These are phyloP conservation scores for Dromiciops gliroides DNA, from an alignment of 2,113 vertebrate species.

Conservation along the genomic window DNA sequence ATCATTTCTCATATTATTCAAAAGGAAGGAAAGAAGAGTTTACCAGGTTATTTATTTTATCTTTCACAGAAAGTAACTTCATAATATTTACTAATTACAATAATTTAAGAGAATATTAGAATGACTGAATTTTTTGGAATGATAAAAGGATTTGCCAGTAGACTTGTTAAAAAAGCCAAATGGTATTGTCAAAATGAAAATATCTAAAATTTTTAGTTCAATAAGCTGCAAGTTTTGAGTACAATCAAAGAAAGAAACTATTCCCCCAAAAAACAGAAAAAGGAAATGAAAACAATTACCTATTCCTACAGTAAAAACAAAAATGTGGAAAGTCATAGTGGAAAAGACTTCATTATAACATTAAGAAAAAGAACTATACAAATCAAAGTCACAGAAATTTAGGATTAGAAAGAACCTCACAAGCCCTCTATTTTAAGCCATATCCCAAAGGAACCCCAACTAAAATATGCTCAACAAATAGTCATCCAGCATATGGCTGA, in stretches of 20 bases:
- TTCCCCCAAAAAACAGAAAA: neutral
- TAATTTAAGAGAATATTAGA: neutral
- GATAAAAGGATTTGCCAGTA: neutral
- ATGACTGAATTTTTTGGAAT: neutral
- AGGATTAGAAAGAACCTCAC: neutral
- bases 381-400: neutral
- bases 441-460: neutral
- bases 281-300: neutral
- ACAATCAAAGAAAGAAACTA: slow-evolving; percentile 17
- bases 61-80: neutral
- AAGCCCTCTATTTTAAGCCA: neutral
- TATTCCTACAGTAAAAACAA: neutral
- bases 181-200: neutral
- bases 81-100: neutral
- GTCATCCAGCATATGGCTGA: neutral
- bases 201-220: neutral
- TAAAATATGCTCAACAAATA: neutral
- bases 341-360: neutral
- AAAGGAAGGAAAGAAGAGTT: neutral
- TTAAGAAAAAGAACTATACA: neutral
- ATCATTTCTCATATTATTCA: slow-evolving; percentile 25
- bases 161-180: neutral
- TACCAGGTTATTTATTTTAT: slow-evolving; percentile 29
- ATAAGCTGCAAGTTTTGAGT: neutral
- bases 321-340: neutral